These are phyloP conservation scores for Caenorhabditis brenneri DNA, from an alignment of 1,140 invertebrate genomes.

Conservation along the genomic window DNA sequence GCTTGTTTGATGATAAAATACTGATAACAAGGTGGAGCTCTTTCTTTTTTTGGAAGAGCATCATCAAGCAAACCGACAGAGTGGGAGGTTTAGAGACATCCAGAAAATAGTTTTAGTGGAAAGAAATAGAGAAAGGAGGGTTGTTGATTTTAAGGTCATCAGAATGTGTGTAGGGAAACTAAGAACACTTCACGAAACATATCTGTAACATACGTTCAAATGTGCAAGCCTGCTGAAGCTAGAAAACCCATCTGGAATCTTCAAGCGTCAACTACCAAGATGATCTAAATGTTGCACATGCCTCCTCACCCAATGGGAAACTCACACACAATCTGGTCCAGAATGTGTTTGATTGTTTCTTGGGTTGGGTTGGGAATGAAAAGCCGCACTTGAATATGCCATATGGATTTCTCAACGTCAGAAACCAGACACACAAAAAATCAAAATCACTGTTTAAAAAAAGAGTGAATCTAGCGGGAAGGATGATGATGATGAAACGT, in stretches of 20 bases:
- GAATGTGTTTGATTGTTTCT: conserved; percentile 29
- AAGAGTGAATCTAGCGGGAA: neutral
- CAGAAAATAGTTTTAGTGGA: neutral
- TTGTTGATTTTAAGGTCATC: no score
- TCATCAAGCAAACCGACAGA: neutral
- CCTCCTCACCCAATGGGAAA: neutral
- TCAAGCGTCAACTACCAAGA: no score
- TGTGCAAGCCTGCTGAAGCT: no score
- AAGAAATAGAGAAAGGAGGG: neutral
- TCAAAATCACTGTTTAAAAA: neutral
- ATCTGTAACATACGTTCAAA: no score
- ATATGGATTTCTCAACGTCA: no score
- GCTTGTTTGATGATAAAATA: neutral
- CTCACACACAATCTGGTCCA: conserved; percentile 30
- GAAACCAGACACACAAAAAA: neutral
- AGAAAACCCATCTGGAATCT: no score
- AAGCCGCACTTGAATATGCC: neutral
- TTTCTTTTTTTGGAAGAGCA: neutral
- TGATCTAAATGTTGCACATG: neutral
- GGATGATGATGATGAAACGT: neutral
- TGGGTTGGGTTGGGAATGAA: neutral
- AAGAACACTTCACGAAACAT: no score
- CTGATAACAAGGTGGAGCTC: neutral
- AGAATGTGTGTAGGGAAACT: no score
- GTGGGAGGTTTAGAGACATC: neutral